A percentile compares a stretch with the other conserved stretches of the same genome.
Conservation (phyloP, 2,113 vertebrate species). For the Urocynchramus pylzowi region DNA sequence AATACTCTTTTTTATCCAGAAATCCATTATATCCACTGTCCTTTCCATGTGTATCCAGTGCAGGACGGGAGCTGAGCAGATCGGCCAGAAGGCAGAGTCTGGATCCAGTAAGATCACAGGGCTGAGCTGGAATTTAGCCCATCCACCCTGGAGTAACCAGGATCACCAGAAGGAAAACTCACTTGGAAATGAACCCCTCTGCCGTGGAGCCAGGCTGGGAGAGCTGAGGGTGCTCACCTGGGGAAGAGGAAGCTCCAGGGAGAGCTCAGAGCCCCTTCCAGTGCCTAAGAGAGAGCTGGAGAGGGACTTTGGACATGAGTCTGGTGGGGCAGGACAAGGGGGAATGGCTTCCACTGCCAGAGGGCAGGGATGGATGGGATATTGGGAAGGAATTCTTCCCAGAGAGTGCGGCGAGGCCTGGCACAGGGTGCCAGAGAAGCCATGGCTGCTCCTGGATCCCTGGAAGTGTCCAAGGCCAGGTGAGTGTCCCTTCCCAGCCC, state of each 20-base stretch:
- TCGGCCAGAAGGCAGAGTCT: background rate
- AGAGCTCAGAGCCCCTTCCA: background rate
- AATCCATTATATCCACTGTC: background rate
- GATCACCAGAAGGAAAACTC: background rate
- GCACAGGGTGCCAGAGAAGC: background rate
- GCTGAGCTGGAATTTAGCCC: background rate
- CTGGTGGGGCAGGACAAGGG: accelerated
- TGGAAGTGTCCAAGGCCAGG: background rate
- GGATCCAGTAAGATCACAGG: background rate
- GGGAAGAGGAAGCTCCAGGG: accelerated
- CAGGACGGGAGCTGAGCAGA: background rate
- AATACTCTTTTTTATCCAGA: background rate
- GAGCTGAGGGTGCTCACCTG: background rate
- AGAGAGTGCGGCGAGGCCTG: accelerated
- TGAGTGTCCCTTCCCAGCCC: background rate
- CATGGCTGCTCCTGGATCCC: background rate
- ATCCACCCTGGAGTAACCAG: background rate
- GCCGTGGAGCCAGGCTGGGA: background rate
- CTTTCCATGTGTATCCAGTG: background rate
- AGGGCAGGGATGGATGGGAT: accelerated
- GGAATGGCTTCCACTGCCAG: background rate
- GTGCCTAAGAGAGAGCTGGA: background rate
- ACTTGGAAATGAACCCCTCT: background rate
- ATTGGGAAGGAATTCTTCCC: background rate
- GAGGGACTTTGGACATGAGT: background rate